A percentile compares a stretch with the other conserved stretches of the same genome.
These are phyloP conservation scores for Cygnus buccinator DNA, from an alignment of 2,113 vertebrate species.

Conservation along the genomic window DNA sequence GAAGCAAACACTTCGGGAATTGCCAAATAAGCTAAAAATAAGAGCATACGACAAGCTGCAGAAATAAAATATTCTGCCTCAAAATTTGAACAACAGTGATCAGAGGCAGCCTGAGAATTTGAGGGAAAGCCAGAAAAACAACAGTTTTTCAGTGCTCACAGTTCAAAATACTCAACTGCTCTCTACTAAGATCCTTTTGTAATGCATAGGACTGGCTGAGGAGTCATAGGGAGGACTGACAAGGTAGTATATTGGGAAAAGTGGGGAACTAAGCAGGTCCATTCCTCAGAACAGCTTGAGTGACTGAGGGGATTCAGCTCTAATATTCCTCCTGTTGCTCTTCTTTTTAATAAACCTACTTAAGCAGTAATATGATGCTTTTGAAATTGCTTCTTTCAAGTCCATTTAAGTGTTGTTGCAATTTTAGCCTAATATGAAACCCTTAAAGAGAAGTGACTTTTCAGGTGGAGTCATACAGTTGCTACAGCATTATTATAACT, in stretches of 20 bases:
- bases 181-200: neutral
- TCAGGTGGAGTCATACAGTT: neutral
- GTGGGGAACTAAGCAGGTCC: neutral
- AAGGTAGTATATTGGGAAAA: neutral
- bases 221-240: neutral
- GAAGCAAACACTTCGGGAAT: conserved; percentile 48
- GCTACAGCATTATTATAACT: neutral
- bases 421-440: neutral
- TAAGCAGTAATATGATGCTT: neutral
- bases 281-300: neutral
- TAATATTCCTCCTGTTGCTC: neutral
- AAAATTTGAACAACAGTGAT: conserved; percentile 25
- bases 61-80: conserved; percentile 26
- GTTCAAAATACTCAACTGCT: neutral
- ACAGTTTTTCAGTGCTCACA: neutral
- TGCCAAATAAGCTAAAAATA: conserved; percentile 63
- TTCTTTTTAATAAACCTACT: neutral
- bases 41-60: neutral
- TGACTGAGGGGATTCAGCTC: neutral
- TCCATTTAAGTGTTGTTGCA: neutral
- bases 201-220: neutral
- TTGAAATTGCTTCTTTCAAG: neutral
- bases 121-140: neutral
- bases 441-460: neutral
- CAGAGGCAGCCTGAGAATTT: conserved; percentile 13